Base-by-base conservation (phyloP, 2,797 vertebrate species). In the Remorina albescens region DNA sequence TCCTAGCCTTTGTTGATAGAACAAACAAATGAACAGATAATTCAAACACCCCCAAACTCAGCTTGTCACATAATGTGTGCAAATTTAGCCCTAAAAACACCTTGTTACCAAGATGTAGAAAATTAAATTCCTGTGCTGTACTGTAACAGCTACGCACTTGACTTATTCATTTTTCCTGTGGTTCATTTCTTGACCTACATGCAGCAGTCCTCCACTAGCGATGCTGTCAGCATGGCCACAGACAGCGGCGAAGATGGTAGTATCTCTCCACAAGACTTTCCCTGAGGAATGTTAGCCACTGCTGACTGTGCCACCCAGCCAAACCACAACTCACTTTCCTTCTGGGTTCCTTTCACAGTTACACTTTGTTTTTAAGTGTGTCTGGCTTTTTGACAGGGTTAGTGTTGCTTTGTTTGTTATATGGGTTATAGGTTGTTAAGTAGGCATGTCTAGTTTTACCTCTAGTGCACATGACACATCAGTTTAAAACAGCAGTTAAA, bases 241-340 rank as follows among this genome's bases (percentile, higher is more conserved):
- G 83, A 69, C 77, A 64, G 83, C 23, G 53, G 76, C 6, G 16
- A 76, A 76, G 72, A 76, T 56, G 74, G 64, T 54, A 78, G 76
- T 69, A 53, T 81, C 83, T 71, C 83, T 84, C 79, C 76, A 54
- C 80, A 58, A 74, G 71, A 78, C 77, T 80, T 80, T 83, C 67
- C 59, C 85, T 60, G 61, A 88, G 88, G 90, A 93, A 91, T 86
- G 86, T 82, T 41, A 60, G 81, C 78, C 79, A 41, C 75, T 84
- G 81, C 80, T 74, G 76, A 89, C 86, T 76, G 47, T 68, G 84
- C 80, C 86, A 84, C 76, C 81, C 83, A 82, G 87, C 77, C 74
- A 63, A 71, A 79, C 83, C 74, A 46, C 74, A 42, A 49, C n/a
- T 67, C 66, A 56, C 66, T 72, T 68, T 65, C 71, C 72, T 46